Evolutionary conservation across 2,888 invertebrate genomes (phyloP).

Genomic region (Eubasilissa splendida): DNA sequence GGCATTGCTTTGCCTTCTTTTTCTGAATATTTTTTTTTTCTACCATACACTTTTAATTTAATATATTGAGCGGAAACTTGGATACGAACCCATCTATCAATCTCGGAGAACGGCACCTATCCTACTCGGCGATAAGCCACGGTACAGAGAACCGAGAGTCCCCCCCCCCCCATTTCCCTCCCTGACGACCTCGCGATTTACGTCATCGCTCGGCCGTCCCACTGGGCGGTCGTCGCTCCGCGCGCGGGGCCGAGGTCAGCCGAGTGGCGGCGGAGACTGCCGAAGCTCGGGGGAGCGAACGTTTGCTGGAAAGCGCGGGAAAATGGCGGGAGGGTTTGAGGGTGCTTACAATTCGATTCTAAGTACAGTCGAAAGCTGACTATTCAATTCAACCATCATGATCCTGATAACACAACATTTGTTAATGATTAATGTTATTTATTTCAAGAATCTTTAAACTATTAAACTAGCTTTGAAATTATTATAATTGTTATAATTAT

Average conservation of each 20-base stretch:
- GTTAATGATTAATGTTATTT: too few species aligned
- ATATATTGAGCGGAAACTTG: not conserved
- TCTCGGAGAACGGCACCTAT: not conserved
- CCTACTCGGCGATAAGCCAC: conserved; percentile 15
- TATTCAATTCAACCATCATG: too few species aligned
- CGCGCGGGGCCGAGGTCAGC: conserved; percentile 52
- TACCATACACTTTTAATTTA: not conserved
- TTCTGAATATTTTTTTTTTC: not conserved
- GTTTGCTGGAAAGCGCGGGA: conserved; percentile 4
- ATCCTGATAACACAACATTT: too few species aligned
- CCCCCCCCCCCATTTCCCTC: conserved; percentile 18
- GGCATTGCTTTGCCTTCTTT: too few species aligned
- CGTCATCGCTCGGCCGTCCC: conserved; percentile 53
- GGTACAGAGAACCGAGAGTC: conserved; percentile 12
- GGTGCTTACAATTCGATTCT: too few species aligned
- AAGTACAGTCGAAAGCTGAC: too few species aligned
- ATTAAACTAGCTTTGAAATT: too few species aligned
- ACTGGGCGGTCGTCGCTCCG: conserved; percentile 56
- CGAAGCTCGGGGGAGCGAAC: conserved; percentile 21
- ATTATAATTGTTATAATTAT: too few species aligned
- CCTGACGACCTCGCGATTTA: conserved; percentile 45
- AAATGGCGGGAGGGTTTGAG: conserved; percentile 1
- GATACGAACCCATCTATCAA: not conserved
- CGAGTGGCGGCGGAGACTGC: conserved; percentile 33
- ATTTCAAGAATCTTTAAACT: too few species aligned